Percentiles rank a stretch among this genome's conserved stretches.
Evolutionary conservation across 2,113 vertebrate species (phyloP).

Genomic region (Cololabis saira): DNA sequence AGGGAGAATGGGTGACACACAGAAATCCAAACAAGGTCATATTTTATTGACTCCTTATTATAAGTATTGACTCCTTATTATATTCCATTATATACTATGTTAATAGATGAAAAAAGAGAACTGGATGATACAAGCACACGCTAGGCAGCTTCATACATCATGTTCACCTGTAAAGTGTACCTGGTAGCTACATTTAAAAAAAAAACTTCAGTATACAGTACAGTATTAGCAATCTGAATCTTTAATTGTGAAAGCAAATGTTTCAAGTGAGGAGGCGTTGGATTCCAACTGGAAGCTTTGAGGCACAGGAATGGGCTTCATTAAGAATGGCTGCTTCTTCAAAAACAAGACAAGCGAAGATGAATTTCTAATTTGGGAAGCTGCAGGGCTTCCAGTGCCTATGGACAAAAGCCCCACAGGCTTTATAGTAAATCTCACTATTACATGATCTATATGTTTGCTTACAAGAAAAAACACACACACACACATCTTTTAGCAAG

Average conservation of each 20-base stretch:
- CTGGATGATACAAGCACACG: too few species aligned
- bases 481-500: slow-evolving; percentile 8
- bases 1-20: too few species aligned
- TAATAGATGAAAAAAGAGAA: too few species aligned
- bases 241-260: slow-evolving; percentile 24
- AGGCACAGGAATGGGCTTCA: slow-evolving; percentile 59
- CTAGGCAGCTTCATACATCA: too few species aligned
- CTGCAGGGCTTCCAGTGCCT: slow-evolving; percentile 50
- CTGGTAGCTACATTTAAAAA: too few species aligned
- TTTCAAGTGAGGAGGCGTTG: slow-evolving; percentile 46
- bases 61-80: too few species aligned
- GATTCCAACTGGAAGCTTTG: slow-evolving; percentile 57
- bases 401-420: slow-evolving; percentile 26
- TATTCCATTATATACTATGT: too few species aligned
- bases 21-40: too few species aligned
- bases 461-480: neutral
- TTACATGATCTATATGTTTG: slow-evolving; percentile 4
- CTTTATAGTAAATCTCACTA: slow-evolving; percentile 17
- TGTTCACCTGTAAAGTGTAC: too few species aligned
- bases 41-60: too few species aligned
- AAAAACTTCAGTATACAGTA: too few species aligned
- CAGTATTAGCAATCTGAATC: too few species aligned
- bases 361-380: slow-evolving; percentile 50
- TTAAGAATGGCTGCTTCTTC: slow-evolving; percentile 76
- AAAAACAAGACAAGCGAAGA: slow-evolving; percentile 64